phyloP scores from a whole-genome alignment of 2,888 invertebrate species.

The Sycophila texana region DNA sequence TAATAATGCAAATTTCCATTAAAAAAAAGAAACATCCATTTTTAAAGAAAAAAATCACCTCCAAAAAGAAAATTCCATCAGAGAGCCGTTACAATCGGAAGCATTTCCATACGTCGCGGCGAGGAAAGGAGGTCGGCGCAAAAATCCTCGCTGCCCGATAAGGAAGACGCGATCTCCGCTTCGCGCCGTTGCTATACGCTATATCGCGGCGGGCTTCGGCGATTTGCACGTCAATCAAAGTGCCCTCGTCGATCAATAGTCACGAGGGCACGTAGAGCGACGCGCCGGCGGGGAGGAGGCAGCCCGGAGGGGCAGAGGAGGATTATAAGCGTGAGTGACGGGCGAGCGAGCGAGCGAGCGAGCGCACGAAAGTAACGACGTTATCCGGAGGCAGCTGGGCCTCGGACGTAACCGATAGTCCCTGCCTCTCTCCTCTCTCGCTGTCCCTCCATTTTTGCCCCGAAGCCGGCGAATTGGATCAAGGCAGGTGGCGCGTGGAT shows the following conservation, averaged over 20 bases:
- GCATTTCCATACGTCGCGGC: too few relatives aligned
- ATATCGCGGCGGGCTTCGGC: neutral
- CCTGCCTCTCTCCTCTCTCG: neutral
- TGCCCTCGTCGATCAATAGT: conserved; percentile 19
- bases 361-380: conserved; percentile 31
- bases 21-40: too few relatives aligned
- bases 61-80: too few relatives aligned
- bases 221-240: conserved; percentile 31
- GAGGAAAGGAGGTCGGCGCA: neutral
- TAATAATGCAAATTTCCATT: too few relatives aligned
- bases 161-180: neutral
- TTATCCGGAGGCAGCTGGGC: conserved; percentile 10
- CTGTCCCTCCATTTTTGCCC: neutral
- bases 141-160: neutral
- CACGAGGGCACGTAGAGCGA: neutral
- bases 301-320: neutral
- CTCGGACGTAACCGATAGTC: conserved; percentile 7
- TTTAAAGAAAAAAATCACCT: too few relatives aligned
- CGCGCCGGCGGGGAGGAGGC: neutral
- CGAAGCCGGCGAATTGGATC: conserved; percentile 4
- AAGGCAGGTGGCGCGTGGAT: neutral
- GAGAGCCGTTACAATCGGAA: too few relatives aligned
- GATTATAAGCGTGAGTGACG: conserved; percentile 33
- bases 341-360: neutral
- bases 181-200: neutral